Percentiles rank a stretch among this genome's conserved stretches.
Conservation (phyloP, 1,140 invertebrate genomes). For the Triops cancriformis region DNA sequence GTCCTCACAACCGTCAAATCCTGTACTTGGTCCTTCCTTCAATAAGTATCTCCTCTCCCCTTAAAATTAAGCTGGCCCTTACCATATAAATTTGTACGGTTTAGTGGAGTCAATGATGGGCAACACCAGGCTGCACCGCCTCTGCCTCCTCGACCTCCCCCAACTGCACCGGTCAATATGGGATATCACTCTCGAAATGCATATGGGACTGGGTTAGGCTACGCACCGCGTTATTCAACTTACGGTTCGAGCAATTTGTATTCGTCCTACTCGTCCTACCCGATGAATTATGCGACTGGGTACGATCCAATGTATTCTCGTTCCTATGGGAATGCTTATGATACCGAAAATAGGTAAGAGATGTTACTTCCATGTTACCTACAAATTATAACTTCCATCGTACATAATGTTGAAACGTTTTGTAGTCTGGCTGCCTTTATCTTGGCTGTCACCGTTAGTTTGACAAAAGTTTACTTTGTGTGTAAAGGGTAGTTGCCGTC, state of each 20-base stretch:
- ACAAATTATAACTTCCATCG: neutral
- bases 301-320: neutral
- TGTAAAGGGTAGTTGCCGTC: constrained; percentile 46
- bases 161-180: neutral
- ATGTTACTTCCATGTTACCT: neutral
- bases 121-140: neutral
- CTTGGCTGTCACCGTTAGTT: neutral
- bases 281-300: neutral
- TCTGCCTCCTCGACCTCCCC: neutral
- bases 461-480: constrained; percentile 39
- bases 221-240: neutral
- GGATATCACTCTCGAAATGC: neutral
- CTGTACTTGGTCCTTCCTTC: neutral
- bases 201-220: neutral
- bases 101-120: neutral
- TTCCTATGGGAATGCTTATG: neutral
- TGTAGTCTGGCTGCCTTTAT: neutral
- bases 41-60: neutral
- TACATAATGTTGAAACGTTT: neutral
- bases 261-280: neutral
- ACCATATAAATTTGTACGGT: neutral
- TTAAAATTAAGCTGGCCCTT: neutral
- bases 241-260: neutral
- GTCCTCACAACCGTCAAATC: neutral
- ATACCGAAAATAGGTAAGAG: neutral